A percentile compares a stretch with the other conserved stretches of the same genome.
These are phyloP conservation scores for Brachionus asplanchnoidis DNA, from an alignment of 1,140 invertebrate genomes.

Conservation along the genomic window DNA sequence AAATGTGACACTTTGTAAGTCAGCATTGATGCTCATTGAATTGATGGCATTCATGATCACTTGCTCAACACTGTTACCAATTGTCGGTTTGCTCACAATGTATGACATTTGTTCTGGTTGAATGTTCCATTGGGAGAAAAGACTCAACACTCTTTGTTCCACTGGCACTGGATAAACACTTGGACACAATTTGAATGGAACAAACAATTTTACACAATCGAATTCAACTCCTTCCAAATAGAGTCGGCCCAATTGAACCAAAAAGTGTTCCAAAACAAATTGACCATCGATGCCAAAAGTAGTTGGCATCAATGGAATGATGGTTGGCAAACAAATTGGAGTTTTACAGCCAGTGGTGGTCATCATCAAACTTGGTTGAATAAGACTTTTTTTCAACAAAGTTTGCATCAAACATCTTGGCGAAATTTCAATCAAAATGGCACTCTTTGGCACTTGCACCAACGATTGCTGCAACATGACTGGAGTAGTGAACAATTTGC, in stretches of 20 bases:
- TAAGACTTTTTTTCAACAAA: constrained; percentile 69
- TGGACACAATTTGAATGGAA: not conserved
- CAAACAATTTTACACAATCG: constrained; percentile 16
- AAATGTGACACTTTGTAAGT: not conserved
- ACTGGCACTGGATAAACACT: constrained; percentile 17
- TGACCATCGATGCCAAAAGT: not conserved
- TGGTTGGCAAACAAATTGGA: not conserved
- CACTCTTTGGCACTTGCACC: constrained; percentile 75
- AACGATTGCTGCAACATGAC: constrained; percentile 81
- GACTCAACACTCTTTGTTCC: not conserved
- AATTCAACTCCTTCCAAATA: constrained; percentile 12
- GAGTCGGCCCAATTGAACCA: constrained; percentile 1
- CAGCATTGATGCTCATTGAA: not conserved
- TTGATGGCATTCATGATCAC: not conserved
- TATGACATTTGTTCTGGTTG: constrained; percentile 17
- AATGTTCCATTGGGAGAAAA: not conserved
- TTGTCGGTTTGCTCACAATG: not conserved
- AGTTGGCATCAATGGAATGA: constrained; percentile 11
- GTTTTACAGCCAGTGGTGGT: not conserved
- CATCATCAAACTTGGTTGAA: not conserved
- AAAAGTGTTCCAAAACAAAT: constrained; percentile 14
- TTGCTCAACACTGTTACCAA: not conserved
- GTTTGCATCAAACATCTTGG: constrained; percentile 83
- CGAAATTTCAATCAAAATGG: constrained; percentile 83
- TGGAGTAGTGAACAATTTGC: constrained; percentile 80